Evolutionary conservation across 2,797 vertebrate species (phyloP).

Genomic region (Scolopax rusticola): DNA sequence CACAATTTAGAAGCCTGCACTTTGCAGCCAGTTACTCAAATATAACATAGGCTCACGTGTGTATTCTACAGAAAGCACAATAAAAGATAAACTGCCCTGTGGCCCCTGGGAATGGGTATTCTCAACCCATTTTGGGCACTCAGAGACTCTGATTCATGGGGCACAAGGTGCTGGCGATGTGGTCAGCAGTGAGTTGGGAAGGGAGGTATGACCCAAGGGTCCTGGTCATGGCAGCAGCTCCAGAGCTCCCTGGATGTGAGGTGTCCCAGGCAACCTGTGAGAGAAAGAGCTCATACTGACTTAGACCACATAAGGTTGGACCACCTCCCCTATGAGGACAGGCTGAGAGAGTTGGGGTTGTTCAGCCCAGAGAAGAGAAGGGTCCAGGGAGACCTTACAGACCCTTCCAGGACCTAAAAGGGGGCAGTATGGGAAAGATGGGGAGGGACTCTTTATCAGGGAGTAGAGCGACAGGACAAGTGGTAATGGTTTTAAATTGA

Average conservation of each 20-base stretch:
- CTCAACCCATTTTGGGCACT: not conserved
- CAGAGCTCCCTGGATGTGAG: not conserved
- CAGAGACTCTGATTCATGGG: not conserved
- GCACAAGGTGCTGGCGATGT: not conserved
- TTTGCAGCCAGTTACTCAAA: slow-evolving; percentile 20
- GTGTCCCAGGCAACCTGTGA: not conserved
- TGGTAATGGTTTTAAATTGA: no score
- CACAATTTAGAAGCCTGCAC: not conserved
- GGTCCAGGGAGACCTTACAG: no score
- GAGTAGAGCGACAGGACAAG: no score
- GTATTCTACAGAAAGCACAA: not conserved
- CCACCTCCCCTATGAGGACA: no score
- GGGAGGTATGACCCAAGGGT: not conserved
- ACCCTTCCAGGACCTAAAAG: no score
- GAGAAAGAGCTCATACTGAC: not conserved
- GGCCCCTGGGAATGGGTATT: not conserved
- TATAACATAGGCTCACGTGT: not conserved
- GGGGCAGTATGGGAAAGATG: no score
- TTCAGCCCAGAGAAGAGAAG: no score
- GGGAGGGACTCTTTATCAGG: no score
- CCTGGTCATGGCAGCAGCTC: not conserved
- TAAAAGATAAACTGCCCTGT: not conserved
- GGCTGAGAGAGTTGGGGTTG: no score
- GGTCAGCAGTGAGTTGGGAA: not conserved
- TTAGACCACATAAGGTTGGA: not conserved